Percentiles rank a stretch among this genome's conserved stretches.
These are phyloP conservation scores for Brachyhypopomus gauderio DNA, from an alignment of 2,113 vertebrate species.

Conservation along the genomic window DNA sequence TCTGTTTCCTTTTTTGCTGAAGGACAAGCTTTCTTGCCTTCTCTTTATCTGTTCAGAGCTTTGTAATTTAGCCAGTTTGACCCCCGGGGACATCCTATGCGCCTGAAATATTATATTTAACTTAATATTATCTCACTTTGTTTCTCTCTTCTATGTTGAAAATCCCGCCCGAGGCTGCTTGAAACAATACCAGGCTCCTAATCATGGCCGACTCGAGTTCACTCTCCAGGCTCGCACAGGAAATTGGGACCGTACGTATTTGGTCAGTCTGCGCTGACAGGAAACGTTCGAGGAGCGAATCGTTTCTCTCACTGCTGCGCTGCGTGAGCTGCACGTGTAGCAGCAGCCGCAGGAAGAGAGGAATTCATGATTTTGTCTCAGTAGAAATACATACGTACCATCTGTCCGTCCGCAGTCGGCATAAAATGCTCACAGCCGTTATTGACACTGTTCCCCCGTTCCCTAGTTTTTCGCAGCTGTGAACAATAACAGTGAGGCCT, in stretches of 20 bases:
- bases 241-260: too few relatives aligned
- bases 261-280: too few relatives aligned
- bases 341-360: constrained; percentile 3
- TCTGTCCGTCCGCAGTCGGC: constrained; percentile 28
- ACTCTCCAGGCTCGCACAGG: background rate
- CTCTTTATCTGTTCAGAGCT: constrained; percentile 20
- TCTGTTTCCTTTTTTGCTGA: background rate
- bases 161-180: background rate
- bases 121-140: constrained; percentile 10
- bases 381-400: constrained; percentile 33
- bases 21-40: background rate
- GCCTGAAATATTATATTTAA: constrained; percentile 19
- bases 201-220: background rate
- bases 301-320: background rate
- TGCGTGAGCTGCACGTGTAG: background rate
- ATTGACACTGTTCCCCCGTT: constrained; percentile 14
- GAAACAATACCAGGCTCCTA: background rate
- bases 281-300: background rate
- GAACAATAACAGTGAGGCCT: constrained; percentile 21
- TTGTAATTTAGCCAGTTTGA: constrained; percentile 11
- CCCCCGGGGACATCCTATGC: background rate
- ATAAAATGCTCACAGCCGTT: constrained; percentile 31
- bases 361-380: background rate
- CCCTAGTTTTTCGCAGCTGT: background rate
- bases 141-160: constrained; percentile 2